These are phyloP conservation scores for Myotis daubentonii DNA, from an alignment of 2,797 vertebrate genomes.

Conservation along the genomic window DNA sequence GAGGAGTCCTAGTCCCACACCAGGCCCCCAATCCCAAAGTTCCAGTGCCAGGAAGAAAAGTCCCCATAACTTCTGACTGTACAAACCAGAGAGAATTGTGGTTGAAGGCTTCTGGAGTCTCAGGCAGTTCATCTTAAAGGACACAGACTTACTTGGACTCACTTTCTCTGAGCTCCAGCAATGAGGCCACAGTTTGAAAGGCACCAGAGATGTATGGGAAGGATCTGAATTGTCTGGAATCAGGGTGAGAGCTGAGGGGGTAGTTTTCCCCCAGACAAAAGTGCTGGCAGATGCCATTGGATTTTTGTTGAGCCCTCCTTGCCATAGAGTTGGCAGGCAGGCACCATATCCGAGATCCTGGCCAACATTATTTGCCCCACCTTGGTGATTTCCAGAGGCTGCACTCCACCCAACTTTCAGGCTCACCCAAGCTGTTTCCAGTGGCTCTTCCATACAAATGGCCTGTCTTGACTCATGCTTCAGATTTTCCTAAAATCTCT, in stretches of 20 bases:
- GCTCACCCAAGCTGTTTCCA: no score
- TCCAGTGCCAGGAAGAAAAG: background rate
- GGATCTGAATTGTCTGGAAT: background rate
- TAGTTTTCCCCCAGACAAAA: background rate
- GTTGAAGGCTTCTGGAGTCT: background rate
- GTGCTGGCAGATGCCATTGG: background rate
- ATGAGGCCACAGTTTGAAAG: background rate
- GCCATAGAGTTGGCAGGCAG: background rate
- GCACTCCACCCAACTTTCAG: no score
- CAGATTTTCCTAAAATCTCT: no score
- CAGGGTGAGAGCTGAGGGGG: background rate
- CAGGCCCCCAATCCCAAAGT: background rate
- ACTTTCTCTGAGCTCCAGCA: background rate
- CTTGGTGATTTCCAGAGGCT: background rate
- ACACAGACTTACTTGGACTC: background rate
- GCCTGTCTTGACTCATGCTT: no score
- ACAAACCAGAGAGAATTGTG: background rate
- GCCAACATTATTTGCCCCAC: background rate
- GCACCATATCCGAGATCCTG: background rate
- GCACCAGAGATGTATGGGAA: background rate
- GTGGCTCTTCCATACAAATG: no score
- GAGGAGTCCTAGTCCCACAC: background rate
- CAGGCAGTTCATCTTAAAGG: background rate
- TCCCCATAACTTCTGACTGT: background rate
- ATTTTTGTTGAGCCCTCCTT: background rate